Evolutionary conservation across 2,113 vertebrate genomes (phyloP).

Genomic region (Bufo bufo): DNA sequence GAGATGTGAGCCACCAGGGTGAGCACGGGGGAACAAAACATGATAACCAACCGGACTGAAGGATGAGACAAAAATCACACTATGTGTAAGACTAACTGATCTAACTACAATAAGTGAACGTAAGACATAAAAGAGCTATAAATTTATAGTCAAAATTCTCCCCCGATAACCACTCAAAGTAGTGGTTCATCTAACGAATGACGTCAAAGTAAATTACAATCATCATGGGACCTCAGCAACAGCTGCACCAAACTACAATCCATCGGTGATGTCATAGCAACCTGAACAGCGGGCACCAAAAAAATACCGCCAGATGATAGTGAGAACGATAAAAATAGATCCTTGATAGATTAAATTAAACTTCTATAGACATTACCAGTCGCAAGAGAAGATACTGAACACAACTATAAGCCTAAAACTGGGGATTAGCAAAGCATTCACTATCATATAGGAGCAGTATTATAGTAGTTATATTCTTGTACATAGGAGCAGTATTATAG

Average conservation of each 20-base stretch:
- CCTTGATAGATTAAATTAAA: background rate
- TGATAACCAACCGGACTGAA: too few relatives aligned
- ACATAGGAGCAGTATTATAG: too few relatives aligned
- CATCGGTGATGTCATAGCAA: background rate
- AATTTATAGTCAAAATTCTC: background rate
- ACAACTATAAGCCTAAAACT: too few relatives aligned
- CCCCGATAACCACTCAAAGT: background rate
- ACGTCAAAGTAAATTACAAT: background rate
- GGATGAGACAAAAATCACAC: too few relatives aligned
- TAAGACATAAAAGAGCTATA: background rate
- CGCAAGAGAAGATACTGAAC: background rate
- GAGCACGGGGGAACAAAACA: too few relatives aligned
- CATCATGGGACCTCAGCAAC: background rate
- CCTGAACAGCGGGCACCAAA: background rate
- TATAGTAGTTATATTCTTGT: too few relatives aligned
- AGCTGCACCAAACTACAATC: background rate
- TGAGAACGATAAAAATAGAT: background rate
- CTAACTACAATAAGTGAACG: background rate
- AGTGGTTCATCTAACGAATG: background rate
- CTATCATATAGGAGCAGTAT: too few relatives aligned
- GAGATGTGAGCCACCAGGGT: too few relatives aligned
- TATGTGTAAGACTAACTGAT: background rate
- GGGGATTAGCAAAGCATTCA: too few relatives aligned
- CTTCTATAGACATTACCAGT: background rate
- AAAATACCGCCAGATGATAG: background rate